Conservation (phyloP, 2,888 invertebrate genomes). For the Homarus gammarus region DNA sequence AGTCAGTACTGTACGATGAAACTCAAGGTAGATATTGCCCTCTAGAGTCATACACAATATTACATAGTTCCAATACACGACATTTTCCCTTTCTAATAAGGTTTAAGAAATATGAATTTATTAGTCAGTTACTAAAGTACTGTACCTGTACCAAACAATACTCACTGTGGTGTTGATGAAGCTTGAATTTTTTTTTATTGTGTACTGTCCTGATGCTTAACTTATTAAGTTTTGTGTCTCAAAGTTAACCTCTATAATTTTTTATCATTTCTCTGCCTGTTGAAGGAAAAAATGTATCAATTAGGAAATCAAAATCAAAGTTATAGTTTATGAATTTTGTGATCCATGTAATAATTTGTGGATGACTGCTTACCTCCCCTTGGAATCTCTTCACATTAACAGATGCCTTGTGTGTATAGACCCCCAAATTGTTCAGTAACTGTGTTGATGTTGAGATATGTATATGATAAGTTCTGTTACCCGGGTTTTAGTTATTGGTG, state of each 20-base stretch:
- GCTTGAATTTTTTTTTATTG: not conserved
- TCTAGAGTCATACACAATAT: not conserved
- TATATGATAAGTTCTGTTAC: not conserved
- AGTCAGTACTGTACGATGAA: not conserved
- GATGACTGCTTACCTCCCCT: not conserved
- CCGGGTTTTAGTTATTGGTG: not conserved
- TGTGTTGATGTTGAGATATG: not conserved
- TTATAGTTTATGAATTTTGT: not conserved
- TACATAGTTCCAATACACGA: not conserved
- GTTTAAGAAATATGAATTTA: not conserved
- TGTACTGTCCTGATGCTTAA: not conserved
- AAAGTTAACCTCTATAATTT: not conserved
- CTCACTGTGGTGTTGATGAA: not conserved
- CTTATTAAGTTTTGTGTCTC: not conserved
- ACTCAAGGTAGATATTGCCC: not conserved
- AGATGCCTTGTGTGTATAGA: not conserved
- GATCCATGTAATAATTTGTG: not conserved
- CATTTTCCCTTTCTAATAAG: not conserved
- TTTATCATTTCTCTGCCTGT: not conserved
- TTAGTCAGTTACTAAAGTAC: not conserved
- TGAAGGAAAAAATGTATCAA: not conserved
- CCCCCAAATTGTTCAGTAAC: not conserved
- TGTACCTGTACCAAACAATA: constrained; percentile 3
- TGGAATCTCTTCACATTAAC: not conserved
- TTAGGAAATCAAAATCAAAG: not conserved